Conservation (phyloP, 1,140 invertebrate species). For the Camponotus floridanus region DNA sequence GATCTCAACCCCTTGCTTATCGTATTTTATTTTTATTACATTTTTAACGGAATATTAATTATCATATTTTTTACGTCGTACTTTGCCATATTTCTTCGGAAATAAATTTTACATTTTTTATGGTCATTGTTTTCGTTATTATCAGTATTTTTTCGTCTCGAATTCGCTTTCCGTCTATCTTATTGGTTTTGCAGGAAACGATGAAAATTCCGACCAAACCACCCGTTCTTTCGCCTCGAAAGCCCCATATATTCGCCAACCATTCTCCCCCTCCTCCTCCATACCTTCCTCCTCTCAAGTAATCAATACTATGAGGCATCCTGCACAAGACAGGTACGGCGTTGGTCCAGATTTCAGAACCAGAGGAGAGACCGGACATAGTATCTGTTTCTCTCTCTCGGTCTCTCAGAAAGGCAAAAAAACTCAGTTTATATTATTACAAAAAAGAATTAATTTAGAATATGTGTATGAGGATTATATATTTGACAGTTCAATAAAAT, state of each 20-base stretch:
- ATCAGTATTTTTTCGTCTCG: background rate
- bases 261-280: slow-evolving; percentile 13
- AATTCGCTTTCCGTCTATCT: background rate
- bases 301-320: slow-evolving; percentile 79
- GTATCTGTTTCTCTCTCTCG: background rate
- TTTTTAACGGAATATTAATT: background rate
- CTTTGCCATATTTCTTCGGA: background rate
- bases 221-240: slow-evolving; percentile 38
- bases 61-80: background rate
- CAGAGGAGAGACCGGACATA: background rate
- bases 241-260: slow-evolving; percentile 65
- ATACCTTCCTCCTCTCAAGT: slow-evolving; percentile 65
- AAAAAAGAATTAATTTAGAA: slow-evolving; percentile 8
- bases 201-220: slow-evolving; percentile 42
- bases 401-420: slow-evolving; percentile 5
- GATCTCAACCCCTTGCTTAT: background rate
- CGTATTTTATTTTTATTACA: slow-evolving; percentile 9
- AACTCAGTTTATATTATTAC: slow-evolving; percentile 4
- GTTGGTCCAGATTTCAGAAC: slow-evolving; percentile 68
- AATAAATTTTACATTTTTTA: slow-evolving; percentile 14
- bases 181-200: slow-evolving; percentile 29
- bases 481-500: background rate
- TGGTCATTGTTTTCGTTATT: background rate
- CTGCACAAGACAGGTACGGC: slow-evolving; percentile 75
- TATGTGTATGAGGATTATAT: background rate